Base-by-base conservation (phyloP, 2,888 invertebrate species). In the Eupithecia pulchellata region DNA sequence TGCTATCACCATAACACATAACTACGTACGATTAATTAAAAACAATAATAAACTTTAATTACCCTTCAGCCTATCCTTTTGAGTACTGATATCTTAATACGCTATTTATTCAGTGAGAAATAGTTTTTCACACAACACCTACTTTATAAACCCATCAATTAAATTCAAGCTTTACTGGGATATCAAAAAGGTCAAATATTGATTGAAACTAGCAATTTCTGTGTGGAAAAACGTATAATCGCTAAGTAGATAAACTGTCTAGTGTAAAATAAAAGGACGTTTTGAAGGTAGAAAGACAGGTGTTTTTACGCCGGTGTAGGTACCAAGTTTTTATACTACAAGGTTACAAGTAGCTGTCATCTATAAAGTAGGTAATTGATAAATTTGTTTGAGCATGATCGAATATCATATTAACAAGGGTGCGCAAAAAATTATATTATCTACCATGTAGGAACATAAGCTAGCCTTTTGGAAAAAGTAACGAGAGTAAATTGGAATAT, bases 1-100 rank as follows among this genome's bases (percentile, higher is more conserved):
- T 91, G 77, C 74, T 86, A 91, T 91, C 90, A 81, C 75, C 79
- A 75, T 82, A 81, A 84, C 82, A 86, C 85, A 81, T 87, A 87
- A 84, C 87, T 86, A 85, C 81, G 82, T 86, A 84, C 87, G 86
- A 89, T 89, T 90, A 91, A 89, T 91, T 89, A 88, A 90, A n/a
- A 86, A 88, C 88, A 86, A 86, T 87, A 86, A 85, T 87, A 85
- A 73, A 85, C 84, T 87, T 86, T 88, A 87, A 88, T 89, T 85
- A 86, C 79, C 78, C 79, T 81, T 78, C 79, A 82, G 80, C 77
- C 80, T 79, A 75, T 73, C 71, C 69, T 68, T 75, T 75, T 62
- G 62, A 68, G 71, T 69, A 58, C 58, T 73, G 75, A 74, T 77
- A 75, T 72, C 72, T 77, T 74, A 65, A 72, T 77, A 63, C 64